Evolutionary conservation across 2,888 invertebrate genomes (phyloP).

Genomic region (Sphaerophoria taeniata): DNA sequence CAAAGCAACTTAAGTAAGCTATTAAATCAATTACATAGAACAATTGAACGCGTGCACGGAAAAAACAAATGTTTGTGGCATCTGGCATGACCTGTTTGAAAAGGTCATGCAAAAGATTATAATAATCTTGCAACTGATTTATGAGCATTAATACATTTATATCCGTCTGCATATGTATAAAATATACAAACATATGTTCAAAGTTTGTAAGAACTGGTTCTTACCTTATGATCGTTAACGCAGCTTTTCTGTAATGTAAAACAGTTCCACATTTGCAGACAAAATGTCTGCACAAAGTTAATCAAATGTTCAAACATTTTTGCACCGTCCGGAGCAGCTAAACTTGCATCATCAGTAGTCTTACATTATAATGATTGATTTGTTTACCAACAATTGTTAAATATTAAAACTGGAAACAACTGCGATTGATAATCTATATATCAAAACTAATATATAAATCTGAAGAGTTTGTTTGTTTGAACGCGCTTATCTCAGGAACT

Average conservation of each 20-base stretch:
- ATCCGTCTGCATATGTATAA: background rate
- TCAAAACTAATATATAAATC: too few relatives aligned
- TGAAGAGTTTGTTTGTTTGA: too few relatives aligned
- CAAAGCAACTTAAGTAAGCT: background rate
- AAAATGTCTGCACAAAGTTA: background rate
- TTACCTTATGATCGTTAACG: background rate
- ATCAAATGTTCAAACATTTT: background rate
- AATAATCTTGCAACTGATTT: constrained; percentile 2
- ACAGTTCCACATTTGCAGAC: background rate
- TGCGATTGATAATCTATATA: too few relatives aligned
- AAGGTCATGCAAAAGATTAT: constrained; percentile 16
- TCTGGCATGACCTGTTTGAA: constrained; percentile 25
- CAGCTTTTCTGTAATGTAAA: background rate
- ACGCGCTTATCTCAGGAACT: too few relatives aligned
- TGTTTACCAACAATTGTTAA: too few relatives aligned
- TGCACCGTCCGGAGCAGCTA: too few relatives aligned
- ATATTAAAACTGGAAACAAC: too few relatives aligned
- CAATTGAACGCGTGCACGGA: background rate
- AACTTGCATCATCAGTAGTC: too few relatives aligned
- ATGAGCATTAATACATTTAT: background rate
- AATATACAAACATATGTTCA: background rate
- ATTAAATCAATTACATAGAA: constrained; percentile 8
- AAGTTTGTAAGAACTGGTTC: background rate
- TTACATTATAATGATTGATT: too few relatives aligned
- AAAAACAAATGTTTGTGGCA: background rate